A percentile compares a stretch with the other conserved stretches of the same genome.
Conservation (phyloP, 2,797 vertebrate genomes). For the Squalus acanthias region DNA sequence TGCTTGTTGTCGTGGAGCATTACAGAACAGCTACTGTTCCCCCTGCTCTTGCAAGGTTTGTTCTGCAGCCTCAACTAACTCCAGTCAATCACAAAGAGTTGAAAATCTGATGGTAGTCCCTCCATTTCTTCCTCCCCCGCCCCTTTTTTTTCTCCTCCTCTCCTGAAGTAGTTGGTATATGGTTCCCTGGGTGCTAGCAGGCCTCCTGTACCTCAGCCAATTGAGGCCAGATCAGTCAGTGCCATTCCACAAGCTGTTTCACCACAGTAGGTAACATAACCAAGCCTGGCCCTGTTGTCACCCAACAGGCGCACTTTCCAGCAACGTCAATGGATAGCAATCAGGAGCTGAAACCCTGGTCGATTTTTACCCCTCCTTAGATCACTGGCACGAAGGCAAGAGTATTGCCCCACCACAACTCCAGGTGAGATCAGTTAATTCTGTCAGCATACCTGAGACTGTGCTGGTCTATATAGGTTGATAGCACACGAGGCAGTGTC, state of each 20-base stretch:
- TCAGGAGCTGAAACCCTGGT: not conserved
- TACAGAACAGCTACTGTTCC: not conserved
- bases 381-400: not conserved
- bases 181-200: not conserved
- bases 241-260: not conserved
- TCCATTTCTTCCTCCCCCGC: not conserved
- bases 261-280: not conserved
- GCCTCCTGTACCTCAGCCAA: not conserved
- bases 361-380: not conserved
- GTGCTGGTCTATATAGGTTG: not conserved
- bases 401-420: not conserved
- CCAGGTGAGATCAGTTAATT: not conserved
- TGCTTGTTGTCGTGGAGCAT: not conserved
- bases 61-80: not conserved
- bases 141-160: not conserved
- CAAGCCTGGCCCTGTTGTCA: not conserved
- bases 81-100: not conserved
- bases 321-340: not conserved
- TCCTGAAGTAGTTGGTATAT: not conserved
- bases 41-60: not conserved
- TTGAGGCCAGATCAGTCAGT: not conserved
- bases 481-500: not conserved
- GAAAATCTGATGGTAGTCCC: not conserved
- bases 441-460: not conserved
- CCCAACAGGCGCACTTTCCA: not conserved